phyloP scores from a whole-genome alignment of 2,888 invertebrate species.

The Trissolcus brochymenae region DNA sequence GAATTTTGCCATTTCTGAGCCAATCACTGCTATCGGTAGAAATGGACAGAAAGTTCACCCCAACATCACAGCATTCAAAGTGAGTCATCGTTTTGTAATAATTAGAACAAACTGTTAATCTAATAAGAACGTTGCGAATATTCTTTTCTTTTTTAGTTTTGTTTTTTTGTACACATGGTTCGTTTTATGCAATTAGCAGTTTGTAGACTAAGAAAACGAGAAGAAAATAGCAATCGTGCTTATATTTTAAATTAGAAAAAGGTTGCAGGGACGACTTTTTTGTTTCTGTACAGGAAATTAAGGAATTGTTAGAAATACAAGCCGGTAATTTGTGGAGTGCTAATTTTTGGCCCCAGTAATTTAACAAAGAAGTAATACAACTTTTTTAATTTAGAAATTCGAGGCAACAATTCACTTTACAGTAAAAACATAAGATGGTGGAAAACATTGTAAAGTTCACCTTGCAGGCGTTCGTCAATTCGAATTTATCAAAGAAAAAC shows the following conservation, averaged over 20 bases:
- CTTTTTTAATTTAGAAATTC: constrained; percentile 1
- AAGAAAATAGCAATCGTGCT: background rate
- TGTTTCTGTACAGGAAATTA: background rate
- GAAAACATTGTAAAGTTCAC: background rate
- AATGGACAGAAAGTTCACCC: constrained; percentile 85
- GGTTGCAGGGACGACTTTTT: background rate
- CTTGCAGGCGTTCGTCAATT: background rate
- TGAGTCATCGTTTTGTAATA: constrained; percentile 46
- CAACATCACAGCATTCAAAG: constrained; percentile 73
- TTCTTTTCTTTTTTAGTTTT: background rate
- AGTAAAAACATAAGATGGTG: background rate
- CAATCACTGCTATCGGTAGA: constrained; percentile 88
- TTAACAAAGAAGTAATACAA: constrained; percentile 8
- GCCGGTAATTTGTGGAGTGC: background rate
- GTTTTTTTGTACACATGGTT: background rate
- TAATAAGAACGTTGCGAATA: background rate
- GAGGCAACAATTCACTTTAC: too few species aligned
- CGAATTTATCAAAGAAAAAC: background rate
- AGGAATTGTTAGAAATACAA: constrained; percentile 1
- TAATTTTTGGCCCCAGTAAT: constrained; percentile 2
- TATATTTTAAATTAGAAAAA: constrained; percentile 2
- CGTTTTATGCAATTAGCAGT: background rate
- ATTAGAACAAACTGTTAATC: background rate
- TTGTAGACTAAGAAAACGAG: background rate
- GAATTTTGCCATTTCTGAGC: constrained; percentile 82